These are phyloP conservation scores for Lamprologus sp. DNA, from an alignment of 2,113 vertebrate species.

Conservation along the genomic window DNA sequence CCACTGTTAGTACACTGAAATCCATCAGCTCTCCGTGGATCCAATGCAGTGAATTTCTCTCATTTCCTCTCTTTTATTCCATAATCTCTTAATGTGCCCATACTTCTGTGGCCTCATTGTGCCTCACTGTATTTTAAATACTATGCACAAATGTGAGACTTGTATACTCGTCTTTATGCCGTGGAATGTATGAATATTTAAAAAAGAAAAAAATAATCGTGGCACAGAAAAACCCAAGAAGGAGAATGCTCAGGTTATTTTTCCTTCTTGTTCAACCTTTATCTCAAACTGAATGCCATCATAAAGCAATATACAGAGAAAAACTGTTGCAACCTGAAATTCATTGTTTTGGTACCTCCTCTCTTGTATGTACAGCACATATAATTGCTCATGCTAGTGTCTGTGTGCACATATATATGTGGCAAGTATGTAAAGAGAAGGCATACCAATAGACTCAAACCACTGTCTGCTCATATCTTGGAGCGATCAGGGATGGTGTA, in stretches of 20 bases:
- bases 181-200: background rate
- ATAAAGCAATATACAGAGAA: background rate
- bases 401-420: background rate
- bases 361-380: background rate
- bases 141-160: background rate
- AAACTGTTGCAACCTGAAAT: background rate
- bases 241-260: background rate
- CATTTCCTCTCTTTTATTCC: background rate
- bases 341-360: background rate
- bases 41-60: background rate
- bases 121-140: background rate
- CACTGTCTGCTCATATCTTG: background rate
- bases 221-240: background rate
- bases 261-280: background rate
- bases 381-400: background rate
- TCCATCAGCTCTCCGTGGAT: background rate
- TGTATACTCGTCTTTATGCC: background rate
- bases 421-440: accelerated
- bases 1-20: background rate
- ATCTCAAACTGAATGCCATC: background rate
- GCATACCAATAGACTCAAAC: background rate
- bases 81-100: background rate
- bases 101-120: background rate
- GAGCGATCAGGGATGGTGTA: conserved; percentile 6
- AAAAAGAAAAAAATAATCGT: background rate